These are phyloP conservation scores for Oncorhynchus masou DNA, from an alignment of 2,113 vertebrate species.

Conservation along the genomic window DNA sequence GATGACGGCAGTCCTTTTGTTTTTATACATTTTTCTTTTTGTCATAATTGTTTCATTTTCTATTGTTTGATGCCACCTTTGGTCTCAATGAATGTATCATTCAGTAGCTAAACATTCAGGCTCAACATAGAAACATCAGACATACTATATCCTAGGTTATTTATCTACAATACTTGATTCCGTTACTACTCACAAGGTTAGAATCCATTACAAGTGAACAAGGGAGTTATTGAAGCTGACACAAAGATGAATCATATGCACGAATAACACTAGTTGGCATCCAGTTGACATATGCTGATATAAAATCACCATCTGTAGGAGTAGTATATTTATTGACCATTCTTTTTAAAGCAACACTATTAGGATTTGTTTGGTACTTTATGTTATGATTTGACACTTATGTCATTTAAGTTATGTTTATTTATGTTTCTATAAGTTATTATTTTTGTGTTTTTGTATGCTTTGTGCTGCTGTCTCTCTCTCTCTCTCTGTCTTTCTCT, in stretches of 20 bases:
- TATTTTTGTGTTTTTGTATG: conserved; percentile 38
- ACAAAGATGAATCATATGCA: background rate
- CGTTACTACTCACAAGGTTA: background rate
- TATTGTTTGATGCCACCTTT: background rate
- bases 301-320: background rate
- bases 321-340: background rate
- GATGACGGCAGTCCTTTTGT: conserved; percentile 12
- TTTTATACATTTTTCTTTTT: conserved; percentile 1
- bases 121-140: background rate
- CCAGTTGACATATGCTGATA: background rate
- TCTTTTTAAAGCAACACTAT: background rate
- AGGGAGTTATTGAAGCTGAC: background rate
- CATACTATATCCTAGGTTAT: background rate
- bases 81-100: background rate
- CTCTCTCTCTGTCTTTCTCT: background rate
- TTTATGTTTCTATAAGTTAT: conserved; percentile 32
- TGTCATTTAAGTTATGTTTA: conserved; percentile 6
- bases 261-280: background rate
- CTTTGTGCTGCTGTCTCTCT: conserved; percentile 40
- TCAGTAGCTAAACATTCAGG: background rate
- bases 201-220: background rate
- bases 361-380: background rate
- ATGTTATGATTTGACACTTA: conserved; percentile 11
- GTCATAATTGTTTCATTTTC: background rate
- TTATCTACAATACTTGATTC: background rate